A percentile compares a stretch with the other conserved stretches of the same genome.
Evolutionary conservation across 2,113 vertebrate species (phyloP).

Genomic region (Leptocoma aspasia): DNA sequence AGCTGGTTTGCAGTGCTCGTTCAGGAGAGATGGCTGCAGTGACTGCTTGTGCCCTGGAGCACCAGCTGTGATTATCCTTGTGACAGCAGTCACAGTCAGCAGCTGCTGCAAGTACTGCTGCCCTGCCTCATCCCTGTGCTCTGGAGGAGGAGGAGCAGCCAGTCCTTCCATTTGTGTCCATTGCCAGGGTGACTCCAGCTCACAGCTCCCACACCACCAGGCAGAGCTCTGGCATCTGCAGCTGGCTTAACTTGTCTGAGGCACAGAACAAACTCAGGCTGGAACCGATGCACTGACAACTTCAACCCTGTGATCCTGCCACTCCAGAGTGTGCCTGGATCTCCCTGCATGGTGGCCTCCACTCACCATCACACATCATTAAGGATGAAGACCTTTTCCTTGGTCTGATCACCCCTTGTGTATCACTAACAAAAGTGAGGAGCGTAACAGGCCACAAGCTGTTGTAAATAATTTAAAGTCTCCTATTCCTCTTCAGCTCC

Average conservation of each 20-base stretch:
- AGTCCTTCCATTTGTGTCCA: background rate
- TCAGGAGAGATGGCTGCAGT: background rate
- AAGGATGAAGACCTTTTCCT: background rate
- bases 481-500: background rate
- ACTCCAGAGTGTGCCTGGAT: background rate
- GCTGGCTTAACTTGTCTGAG: background rate
- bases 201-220: background rate
- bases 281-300: background rate
- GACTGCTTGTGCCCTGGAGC: background rate
- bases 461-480: background rate
- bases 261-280: background rate
- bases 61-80: background rate
- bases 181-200: background rate
- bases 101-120: background rate
- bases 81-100: background rate
- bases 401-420: background rate
- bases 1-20: background rate
- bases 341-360: background rate
- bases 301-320: background rate
- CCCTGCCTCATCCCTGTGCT: background rate
- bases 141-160: background rate
- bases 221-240: accelerated
- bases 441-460: background rate
- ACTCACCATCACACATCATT: background rate
- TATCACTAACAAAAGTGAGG: background rate